phyloP scores from a whole-genome alignment of 2,113 vertebrate genomes.

The Ascaphus truei region DNA sequence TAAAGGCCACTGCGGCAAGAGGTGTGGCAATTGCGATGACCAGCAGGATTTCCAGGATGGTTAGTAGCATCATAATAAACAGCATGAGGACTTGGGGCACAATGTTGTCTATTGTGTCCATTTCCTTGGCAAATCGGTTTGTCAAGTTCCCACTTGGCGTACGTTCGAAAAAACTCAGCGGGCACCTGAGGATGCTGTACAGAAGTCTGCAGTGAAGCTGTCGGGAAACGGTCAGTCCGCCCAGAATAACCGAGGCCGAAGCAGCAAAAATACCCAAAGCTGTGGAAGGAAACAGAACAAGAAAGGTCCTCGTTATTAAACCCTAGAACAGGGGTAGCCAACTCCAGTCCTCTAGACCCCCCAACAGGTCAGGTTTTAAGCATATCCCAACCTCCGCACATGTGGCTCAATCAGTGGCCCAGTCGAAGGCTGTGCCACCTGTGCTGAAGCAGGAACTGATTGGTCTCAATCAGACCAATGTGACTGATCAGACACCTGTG shows the following conservation, averaged over 20 bases:
- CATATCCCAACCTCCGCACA: too few relatives aligned
- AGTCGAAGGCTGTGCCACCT: too few relatives aligned
- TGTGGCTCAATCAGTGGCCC: too few relatives aligned
- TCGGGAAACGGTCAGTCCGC: constrained; percentile 20
- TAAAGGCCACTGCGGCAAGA: constrained; percentile 23
- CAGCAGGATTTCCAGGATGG: constrained; percentile 21
- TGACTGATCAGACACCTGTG: too few relatives aligned
- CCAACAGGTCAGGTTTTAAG: too few relatives aligned
- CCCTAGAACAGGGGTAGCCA: too few relatives aligned
- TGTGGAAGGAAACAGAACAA: background rate
- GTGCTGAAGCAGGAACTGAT: too few relatives aligned
- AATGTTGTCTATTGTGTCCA: constrained; percentile 31
- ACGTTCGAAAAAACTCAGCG: constrained; percentile 30
- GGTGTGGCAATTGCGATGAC: constrained; percentile 28
- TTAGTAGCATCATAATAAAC: constrained; percentile 6
- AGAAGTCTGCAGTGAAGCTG: constrained; percentile 26
- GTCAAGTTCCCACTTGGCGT: constrained; percentile 35
- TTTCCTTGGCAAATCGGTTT: constrained; percentile 34
- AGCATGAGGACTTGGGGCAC: constrained; percentile 19
- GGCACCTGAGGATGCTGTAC: constrained; percentile 22
- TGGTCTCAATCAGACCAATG: too few relatives aligned
- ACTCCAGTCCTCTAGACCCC: too few relatives aligned
- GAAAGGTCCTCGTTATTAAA: background rate
- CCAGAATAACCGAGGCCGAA: constrained; percentile 20
- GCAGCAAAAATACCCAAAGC: constrained; percentile 21